Evolutionary conservation across 2,888 invertebrate species (phyloP), one percentile per base, ranked within the genome.

Genomic region (Acleris literana): DNA sequence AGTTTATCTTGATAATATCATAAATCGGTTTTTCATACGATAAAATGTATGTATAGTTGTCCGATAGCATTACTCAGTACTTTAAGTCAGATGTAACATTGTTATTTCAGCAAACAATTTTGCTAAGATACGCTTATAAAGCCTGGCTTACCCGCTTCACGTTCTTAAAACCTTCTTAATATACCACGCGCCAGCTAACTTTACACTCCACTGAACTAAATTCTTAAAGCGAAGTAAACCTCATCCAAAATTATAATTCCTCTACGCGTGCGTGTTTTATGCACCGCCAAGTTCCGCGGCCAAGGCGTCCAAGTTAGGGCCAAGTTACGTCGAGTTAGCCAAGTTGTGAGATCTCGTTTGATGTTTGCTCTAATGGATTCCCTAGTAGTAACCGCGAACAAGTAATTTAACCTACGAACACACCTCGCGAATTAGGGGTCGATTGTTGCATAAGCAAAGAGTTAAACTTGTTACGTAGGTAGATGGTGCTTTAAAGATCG

Each of bases 371-470:
- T 82, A 81, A 83, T 81, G 81, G 76, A 74, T 78, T 72, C 71
- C 33, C 33, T 62, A 73, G 63, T 74, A 52, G 70, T 70, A 76
- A 80, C 83, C 82, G 68, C 81, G 68, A 64, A 79, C 81, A 78
- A 83, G 83, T 83, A 80, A 80, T 78, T 77, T 72, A 69, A 72
- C 76, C 74, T 69, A 70, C 54, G 71, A 59, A 64, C 56, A 64
- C 62, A 58, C 25, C 46, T 55, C 22, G 5, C 29, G 22, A 20
- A 57, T 56, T 20, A 63, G 13, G 39, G 22, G 48, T 62, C 46
- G 44, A 46, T 62, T n/a, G 29, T 44, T 48, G 11, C 11, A 4
- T 3, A 39, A 39, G 39, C 39, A 39, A 39, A 39, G 39, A 39
- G 39, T 4, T 39, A 13, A 9, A 13, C 4, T 13, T 11, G 4